Percentiles rank a stretch among this genome's conserved stretches.
These are phyloP conservation scores for Epiblema foenella DNA, from an alignment of 2,888 invertebrate genomes.

Conservation along the genomic window DNA sequence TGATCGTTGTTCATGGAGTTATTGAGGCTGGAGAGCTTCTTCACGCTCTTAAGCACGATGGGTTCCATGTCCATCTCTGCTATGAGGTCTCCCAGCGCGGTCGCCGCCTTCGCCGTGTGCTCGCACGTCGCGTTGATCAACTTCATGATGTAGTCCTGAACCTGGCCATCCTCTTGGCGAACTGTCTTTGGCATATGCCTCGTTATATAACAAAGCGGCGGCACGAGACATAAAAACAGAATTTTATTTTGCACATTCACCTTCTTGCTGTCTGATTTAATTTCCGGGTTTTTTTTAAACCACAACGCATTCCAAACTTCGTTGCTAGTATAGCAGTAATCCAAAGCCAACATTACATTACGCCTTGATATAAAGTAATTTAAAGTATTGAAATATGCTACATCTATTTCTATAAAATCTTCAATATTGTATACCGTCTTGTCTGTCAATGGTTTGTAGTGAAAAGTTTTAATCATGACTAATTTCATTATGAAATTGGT, in stretches of 20 bases:
- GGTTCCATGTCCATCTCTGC: conserved; percentile 73
- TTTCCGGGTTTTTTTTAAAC: conserved; percentile 55
- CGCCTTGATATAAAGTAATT: conserved; percentile 64
- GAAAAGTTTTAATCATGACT: conserved; percentile 69
- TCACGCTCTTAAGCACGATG: conserved; percentile 81
- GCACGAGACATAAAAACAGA: conserved; percentile 86
- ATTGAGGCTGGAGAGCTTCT: conserved; percentile 84
- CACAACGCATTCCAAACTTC: conserved; percentile 65
- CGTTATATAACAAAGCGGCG: conserved; percentile 78
- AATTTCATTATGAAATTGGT: conserved; percentile 79
- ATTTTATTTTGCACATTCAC: conserved; percentile 85
- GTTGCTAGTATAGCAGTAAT: conserved; percentile 69
- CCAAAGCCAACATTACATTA: conserved; percentile 60
- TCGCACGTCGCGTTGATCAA: conserved; percentile 86
- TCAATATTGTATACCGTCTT: conserved; percentile 65
- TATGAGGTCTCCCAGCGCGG: conserved; percentile 84
- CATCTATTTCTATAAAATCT: conserved; percentile 67
- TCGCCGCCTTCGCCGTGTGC: conserved; percentile 86
- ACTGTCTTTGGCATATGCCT: conserved; percentile 49
- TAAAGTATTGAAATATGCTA: conserved; percentile 67
- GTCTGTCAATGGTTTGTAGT: conserved; percentile 61
- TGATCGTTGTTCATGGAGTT: conserved; percentile 85
- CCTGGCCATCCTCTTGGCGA: conserved; percentile 72
- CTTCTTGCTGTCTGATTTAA: conserved; percentile 54
- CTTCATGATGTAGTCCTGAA: conserved; percentile 86